These are phyloP conservation scores for Amyelois transitella DNA, from an alignment of 1,140 invertebrate species.

Conservation along the genomic window DNA sequence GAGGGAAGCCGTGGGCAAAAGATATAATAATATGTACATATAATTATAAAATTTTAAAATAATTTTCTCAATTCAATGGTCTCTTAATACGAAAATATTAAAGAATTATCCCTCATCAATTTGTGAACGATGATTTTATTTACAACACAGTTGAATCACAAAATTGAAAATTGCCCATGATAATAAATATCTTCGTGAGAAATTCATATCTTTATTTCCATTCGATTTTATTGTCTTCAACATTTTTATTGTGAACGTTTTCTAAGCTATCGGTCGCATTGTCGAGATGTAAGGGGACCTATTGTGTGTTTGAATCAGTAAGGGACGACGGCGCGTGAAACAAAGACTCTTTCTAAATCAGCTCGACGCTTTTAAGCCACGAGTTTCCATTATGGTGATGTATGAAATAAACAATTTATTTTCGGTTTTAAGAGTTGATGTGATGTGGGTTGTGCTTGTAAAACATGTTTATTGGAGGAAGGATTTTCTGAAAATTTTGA, in stretches of 20 bases:
- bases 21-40: no score
- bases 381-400: conserved; percentile 30
- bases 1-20: no score
- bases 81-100: no score
- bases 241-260: conserved; percentile 59
- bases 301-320: conserved; percentile 64
- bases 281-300: conserved; percentile 39
- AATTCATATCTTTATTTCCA: conserved; percentile 47
- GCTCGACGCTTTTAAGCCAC: conserved; percentile 45
- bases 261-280: conserved; percentile 58
- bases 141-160: conserved; percentile 9
- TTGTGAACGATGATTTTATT: no score
- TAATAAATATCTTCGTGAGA: conserved; percentile 23
- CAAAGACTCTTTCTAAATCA: conserved; percentile 60
- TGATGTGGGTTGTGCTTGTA: no score
- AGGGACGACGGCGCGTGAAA: conserved; percentile 45
- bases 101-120: no score
- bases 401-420: conserved; percentile 8
- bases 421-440: no score
- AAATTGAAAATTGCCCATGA: conserved; percentile 15
- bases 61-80: no score
- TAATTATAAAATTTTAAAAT: no score
- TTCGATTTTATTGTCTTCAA: conserved; percentile 49
- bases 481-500: no score
- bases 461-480: no score